phyloP scores from a whole-genome alignment of 2,113 vertebrate species.

The Thermophis baileyi region DNA sequence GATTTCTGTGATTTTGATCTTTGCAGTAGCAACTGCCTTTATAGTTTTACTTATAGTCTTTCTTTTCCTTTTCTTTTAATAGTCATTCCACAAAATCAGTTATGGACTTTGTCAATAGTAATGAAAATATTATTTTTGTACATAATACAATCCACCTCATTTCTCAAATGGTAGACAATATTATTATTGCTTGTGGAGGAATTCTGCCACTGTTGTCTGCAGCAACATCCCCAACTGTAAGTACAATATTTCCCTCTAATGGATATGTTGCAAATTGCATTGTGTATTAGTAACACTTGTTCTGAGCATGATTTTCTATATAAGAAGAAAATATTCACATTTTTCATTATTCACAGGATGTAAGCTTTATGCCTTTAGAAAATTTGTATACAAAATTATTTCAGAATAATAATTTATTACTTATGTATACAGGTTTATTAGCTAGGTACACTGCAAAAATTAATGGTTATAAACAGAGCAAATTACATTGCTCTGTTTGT shows the following conservation, averaged over 20 bases:
- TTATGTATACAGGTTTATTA: not conserved
- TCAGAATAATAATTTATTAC: not conserved
- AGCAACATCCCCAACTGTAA: constrained; percentile 94
- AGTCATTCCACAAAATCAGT: constrained; percentile 99
- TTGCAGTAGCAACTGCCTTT: not conserved
- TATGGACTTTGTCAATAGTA: constrained; percentile 99
- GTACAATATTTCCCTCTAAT: constrained; percentile 75
- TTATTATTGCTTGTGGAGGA: constrained; percentile 98
- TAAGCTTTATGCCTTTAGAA: not conserved
- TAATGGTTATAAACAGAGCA: not conserved
- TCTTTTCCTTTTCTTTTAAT: constrained; percentile 50
- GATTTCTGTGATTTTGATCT: not conserved
- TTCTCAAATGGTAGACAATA: constrained; percentile 99
- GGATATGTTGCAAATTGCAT: constrained; percentile 49
- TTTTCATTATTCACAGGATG: not conserved
- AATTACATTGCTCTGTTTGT: not conserved
- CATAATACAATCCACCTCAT: constrained; percentile 99
- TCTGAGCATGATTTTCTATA: constrained; percentile 14
- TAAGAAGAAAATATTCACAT: not conserved
- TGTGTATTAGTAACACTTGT: not conserved
- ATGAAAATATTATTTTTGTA: constrained; percentile 99
- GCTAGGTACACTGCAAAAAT: not conserved
- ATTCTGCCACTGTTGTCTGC: constrained; percentile 97
- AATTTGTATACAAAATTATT: not conserved
- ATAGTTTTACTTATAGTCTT: constrained; percentile 20